Conservation (phyloP, 2,113 vertebrate species). For the Clarias batrachus region DNA sequence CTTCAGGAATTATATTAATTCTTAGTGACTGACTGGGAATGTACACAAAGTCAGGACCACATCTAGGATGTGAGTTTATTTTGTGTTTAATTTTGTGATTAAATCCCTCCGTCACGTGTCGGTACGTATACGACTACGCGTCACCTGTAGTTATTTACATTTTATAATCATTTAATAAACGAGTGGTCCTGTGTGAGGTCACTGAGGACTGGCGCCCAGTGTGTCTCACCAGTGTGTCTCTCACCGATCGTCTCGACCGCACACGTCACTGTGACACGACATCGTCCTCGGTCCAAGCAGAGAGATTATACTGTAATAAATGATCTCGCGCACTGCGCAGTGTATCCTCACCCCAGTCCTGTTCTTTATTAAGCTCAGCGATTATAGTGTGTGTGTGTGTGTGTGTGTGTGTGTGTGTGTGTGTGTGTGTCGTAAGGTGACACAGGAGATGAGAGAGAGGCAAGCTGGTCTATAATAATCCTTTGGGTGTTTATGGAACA, state of each 20-base stretch:
- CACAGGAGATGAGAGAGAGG: constrained; percentile 22
- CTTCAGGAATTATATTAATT: too few species aligned
- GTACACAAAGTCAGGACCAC: too few species aligned
- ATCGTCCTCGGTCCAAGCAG: not conserved
- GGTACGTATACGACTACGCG: too few species aligned
- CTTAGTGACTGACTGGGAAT: not conserved
- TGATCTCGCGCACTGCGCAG: not conserved
- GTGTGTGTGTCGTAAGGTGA: constrained; percentile 8
- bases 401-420: not conserved
- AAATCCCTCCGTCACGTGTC: not conserved
- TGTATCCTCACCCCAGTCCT: not conserved
- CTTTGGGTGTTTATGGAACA: constrained; percentile 68
- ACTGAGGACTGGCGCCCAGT: not conserved
- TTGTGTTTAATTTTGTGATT: not conserved
- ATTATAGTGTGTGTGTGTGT: not conserved
- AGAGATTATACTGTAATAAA: not conserved
- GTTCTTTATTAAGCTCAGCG: not conserved
- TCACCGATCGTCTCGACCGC: not conserved
- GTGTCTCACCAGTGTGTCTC: not conserved
- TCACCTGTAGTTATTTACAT: not conserved
- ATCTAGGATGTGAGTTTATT: too few species aligned
- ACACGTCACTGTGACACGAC: not conserved
- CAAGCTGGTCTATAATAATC: constrained; percentile 66
- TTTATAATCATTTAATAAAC: not conserved
- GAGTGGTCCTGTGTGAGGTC: not conserved